Percentiles rank a stretch among this genome's conserved stretches.
Conservation (phyloP, 2,888 invertebrate genomes). For the Callosobruchus maculatus region DNA sequence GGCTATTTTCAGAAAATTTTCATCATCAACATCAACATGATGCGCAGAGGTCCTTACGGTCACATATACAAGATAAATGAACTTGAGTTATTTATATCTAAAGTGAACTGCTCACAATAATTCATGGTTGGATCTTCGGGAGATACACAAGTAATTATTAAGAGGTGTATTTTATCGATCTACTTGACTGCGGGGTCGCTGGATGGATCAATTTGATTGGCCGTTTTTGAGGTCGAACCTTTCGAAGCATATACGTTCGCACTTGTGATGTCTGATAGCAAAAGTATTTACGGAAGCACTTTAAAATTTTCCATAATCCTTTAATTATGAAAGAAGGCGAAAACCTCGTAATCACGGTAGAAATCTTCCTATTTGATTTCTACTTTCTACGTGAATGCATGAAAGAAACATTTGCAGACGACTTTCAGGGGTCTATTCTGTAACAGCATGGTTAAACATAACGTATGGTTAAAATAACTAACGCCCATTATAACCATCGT, state of each 20-base stretch:
- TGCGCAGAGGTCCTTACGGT: background rate
- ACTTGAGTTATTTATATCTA: background rate
- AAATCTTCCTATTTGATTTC: too few relatives aligned
- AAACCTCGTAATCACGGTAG: too few relatives aligned
- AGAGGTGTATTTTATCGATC: background rate
- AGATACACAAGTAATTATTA: background rate
- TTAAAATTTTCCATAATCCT: too few relatives aligned
- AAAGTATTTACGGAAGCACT: too few relatives aligned
- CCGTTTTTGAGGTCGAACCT: background rate
- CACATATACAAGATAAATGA: background rate
- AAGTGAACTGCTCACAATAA: background rate
- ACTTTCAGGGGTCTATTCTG: too few relatives aligned
- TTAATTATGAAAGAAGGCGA: too few relatives aligned
- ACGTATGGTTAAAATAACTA: too few relatives aligned
- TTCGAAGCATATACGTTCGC: background rate
- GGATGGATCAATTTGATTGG: background rate
- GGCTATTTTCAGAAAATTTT: background rate
- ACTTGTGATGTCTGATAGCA: background rate
- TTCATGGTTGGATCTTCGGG: background rate
- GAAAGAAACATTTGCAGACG: too few relatives aligned
- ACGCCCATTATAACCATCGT: too few relatives aligned
- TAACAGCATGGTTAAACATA: too few relatives aligned
- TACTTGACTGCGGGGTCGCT: background rate
- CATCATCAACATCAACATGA: too few relatives aligned
- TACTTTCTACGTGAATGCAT: too few relatives aligned